Evolutionary conservation across 2,888 invertebrate species (phyloP).

Genomic region (Microplitis manilae): DNA sequence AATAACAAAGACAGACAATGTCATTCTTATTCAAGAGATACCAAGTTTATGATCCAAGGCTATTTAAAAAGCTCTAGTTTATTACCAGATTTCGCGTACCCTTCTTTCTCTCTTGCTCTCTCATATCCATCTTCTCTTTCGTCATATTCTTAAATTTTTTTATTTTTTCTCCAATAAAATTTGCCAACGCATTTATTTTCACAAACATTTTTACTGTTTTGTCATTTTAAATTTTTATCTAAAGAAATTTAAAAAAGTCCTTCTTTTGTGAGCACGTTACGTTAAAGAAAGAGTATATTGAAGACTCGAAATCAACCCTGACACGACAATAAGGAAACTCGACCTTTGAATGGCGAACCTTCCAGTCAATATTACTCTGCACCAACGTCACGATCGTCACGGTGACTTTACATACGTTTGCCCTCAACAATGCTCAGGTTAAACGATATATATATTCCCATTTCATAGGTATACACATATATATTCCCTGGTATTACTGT

Average conservation of each 20-base stretch:
- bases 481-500: constrained; percentile 25
- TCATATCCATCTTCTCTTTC: constrained; percentile 31
- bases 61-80: constrained; percentile 60
- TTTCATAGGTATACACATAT: constrained; percentile 23
- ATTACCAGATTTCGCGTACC: constrained; percentile 44
- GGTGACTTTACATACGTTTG: constrained; percentile 66
- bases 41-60: constrained; percentile 62
- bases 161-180: constrained; percentile 4
- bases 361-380: constrained; percentile 40
- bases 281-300: too few relatives aligned
- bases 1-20: constrained; percentile 62
- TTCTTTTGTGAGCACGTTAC: too few relatives aligned
- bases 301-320: background rate
- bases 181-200: background rate
- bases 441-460: constrained; percentile 61
- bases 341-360: constrained; percentile 8
- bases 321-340: constrained; percentile 24
- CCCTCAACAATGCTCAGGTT: constrained; percentile 64
- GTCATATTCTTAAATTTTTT: constrained; percentile 23
- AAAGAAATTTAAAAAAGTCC: background rate
- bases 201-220: background rate
- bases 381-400: constrained; percentile 59
- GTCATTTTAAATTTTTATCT: background rate
- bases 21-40: constrained; percentile 60
- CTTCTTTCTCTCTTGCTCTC: constrained; percentile 32